A percentile compares a stretch with the other conserved stretches of the same genome.
Conservation (phyloP, 64 coral and sea anemone genomes). For the Dendronephthya gigantea region DNA sequence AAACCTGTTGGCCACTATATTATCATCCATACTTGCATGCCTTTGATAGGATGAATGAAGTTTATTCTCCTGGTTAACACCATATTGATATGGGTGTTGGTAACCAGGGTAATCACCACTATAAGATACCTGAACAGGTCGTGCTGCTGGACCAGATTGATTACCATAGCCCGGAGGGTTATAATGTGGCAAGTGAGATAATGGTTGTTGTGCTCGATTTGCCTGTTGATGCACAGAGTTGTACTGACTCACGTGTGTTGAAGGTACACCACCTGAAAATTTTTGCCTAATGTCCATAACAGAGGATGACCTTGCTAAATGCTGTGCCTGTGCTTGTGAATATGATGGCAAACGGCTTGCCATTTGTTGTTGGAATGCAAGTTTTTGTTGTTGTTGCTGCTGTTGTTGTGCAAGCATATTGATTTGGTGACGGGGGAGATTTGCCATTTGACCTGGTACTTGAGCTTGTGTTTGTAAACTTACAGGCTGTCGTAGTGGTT, state of each 20-base stretch:
- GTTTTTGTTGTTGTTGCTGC: neutral
- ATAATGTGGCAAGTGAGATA: slow-evolving; percentile 10
- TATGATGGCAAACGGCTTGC: slow-evolving; percentile 16
- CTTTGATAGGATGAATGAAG: neutral
- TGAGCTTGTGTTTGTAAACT: neutral
- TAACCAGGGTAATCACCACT: slow-evolving; percentile 7
- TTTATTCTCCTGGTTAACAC: slow-evolving; percentile 7
- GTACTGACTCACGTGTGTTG: neutral
- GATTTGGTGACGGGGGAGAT: neutral
- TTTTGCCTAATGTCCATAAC: slow-evolving; percentile 4
- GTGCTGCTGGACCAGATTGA: neutral
- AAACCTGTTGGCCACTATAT: neutral
- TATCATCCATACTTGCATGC: slow-evolving; percentile 3
- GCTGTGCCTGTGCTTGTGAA: slow-evolving; percentile 6
- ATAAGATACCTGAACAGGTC: neutral
- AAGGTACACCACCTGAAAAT: neutral
- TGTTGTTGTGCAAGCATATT: neutral
- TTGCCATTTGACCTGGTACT: neutral
- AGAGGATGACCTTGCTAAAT: neutral
- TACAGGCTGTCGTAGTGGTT: neutral
- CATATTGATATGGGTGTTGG: neutral
- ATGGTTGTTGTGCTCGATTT: neutral
- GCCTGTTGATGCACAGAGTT: neutral
- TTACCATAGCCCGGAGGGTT: neutral
- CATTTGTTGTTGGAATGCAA: slow-evolving; percentile 17